Evolutionary conservation across 2,888 invertebrate genomes (phyloP).

Genomic region (Sinodicranocentrus sp.): DNA sequence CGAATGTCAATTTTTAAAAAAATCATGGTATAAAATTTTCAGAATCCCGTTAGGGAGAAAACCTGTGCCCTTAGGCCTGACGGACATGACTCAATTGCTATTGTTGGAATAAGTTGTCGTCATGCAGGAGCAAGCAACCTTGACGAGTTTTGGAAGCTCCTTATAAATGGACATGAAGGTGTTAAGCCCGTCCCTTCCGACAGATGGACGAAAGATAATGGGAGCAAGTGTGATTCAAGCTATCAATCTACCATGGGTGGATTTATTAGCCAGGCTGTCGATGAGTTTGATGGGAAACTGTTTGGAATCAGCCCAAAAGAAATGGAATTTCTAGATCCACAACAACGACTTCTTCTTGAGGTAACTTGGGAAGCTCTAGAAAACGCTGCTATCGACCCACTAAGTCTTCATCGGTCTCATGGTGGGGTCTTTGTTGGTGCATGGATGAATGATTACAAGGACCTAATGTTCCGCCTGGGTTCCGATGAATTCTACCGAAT

Average conservation of each 20-base stretch:
- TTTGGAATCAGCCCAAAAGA: conserved; percentile 26
- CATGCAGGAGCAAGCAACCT: not conserved
- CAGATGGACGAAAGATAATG: conserved; percentile 2
- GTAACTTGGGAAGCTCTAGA: conserved; percentile 25
- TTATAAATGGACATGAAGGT: not conserved
- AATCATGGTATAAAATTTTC: too few relatives aligned
- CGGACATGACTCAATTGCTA: not conserved
- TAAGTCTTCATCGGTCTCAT: not conserved
- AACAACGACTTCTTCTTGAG: conserved; percentile 14
- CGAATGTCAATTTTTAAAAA: too few relatives aligned
- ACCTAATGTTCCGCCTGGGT: not conserved
- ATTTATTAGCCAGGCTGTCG: not conserved
- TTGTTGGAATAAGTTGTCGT: not conserved
- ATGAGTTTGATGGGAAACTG: conserved; percentile 29
- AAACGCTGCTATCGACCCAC: conserved; percentile 27
- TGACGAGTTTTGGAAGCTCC: not conserved
- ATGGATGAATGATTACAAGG: conserved; percentile 33
- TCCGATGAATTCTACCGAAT: conserved; percentile 17
- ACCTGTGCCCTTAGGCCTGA: too few relatives aligned
- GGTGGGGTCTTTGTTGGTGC: conserved; percentile 20
- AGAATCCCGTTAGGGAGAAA: too few relatives aligned
- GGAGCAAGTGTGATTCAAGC: not conserved
- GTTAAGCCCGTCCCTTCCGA: not conserved
- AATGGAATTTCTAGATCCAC: conserved; percentile 13
- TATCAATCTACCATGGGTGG: not conserved